Base-by-base conservation (phyloP, 2,797 vertebrate genomes). In the Apogon hyalosoma region DNA sequence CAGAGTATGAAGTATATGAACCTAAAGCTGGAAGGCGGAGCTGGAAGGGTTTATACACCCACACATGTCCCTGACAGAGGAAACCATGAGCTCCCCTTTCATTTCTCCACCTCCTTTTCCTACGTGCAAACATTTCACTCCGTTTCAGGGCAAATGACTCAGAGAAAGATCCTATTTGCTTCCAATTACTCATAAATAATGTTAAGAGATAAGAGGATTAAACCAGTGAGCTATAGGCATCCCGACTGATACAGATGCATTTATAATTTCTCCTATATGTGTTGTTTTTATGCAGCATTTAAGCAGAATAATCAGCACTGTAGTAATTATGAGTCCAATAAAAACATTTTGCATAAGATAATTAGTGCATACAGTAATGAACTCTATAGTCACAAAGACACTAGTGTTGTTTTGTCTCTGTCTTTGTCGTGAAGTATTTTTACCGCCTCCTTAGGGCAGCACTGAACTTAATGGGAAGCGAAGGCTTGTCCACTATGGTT, bases 401-500 rank as follows among this genome's bases (percentile, higher is more conserved):
- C 21, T 53, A 38, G 28, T 79, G 56, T 70, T 83, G 77, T 75
- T 85, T 61, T 63, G 59, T 64, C 39, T 42, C 11, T 69, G 15
- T 70, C 72, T 79, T 46, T 69, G 63, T 76, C 75, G 40, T 69
- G 69, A 71, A 73, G 77, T 91, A 92, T 92, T 92, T 91, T 88
- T 88, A 87, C 77, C 50, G 46, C 77, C 7, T 64, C 87, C 90
- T 84, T 70, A 60, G 90, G 90, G 86, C 87, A 87, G 12, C 53
- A 31, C 69, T 90, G 88, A 88, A 88, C 79, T 80, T 92, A 91
- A 93, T 91, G 83, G 75, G 72, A 90, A 88, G 84, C 21, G 92
- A 93, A 90, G 77, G 88, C 85, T 69, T 92, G 92, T 93, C 92
- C 86, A 92, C 88, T 86, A 70, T 77, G 56, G 82, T 92, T 91